Percentiles rank a stretch among this genome's conserved stretches.
Evolutionary conservation across 2,113 vertebrate genomes (phyloP).

Genomic region (Collichthys lucidus): DNA sequence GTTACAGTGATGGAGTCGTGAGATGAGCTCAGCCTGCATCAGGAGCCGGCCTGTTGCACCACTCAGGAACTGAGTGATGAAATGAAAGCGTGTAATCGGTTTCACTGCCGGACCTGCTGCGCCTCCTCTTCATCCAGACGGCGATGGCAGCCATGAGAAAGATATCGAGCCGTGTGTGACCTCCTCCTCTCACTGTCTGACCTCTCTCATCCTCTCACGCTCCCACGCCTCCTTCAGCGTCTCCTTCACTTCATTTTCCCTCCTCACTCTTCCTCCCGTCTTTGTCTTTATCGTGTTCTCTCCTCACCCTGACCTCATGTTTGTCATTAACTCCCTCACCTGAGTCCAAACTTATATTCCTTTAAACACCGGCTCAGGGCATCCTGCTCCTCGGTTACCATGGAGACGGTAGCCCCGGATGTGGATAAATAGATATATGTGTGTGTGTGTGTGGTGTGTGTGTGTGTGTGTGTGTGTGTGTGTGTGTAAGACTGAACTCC

Average conservation of each 20-base stretch:
- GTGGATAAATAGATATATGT: neutral
- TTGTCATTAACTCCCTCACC: neutral
- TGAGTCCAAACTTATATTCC: neutral
- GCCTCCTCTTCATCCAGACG: conserved; percentile 1
- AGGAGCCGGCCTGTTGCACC: neutral
- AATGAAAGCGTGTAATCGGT: conserved; percentile 32
- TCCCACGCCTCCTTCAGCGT: neutral
- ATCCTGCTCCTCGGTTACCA: conserved; percentile 38
- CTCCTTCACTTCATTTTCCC: neutral
- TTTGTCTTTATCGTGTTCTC: neutral
- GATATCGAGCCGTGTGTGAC: conserved; percentile 18
- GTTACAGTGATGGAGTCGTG: too few relatives aligned
- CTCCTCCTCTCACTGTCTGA: conserved; percentile 5
- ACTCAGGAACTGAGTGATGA: conserved; percentile 3
- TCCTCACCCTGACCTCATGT: neutral
- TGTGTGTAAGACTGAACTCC: neutral
- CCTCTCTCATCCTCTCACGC: neutral
- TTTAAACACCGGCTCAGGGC: neutral
- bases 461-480: too few relatives aligned
- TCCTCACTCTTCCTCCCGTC: neutral
- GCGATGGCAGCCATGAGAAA: conserved; percentile 24
- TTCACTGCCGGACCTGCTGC: conserved; percentile 6
- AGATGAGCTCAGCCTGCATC: too few relatives aligned
- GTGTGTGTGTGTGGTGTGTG: neutral
- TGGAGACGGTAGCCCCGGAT: conserved; percentile 55